A percentile compares a stretch with the other conserved stretches of the same genome.
Evolutionary conservation across 2,797 vertebrate genomes (phyloP).

Genomic region (Loriculus beryllinus): DNA sequence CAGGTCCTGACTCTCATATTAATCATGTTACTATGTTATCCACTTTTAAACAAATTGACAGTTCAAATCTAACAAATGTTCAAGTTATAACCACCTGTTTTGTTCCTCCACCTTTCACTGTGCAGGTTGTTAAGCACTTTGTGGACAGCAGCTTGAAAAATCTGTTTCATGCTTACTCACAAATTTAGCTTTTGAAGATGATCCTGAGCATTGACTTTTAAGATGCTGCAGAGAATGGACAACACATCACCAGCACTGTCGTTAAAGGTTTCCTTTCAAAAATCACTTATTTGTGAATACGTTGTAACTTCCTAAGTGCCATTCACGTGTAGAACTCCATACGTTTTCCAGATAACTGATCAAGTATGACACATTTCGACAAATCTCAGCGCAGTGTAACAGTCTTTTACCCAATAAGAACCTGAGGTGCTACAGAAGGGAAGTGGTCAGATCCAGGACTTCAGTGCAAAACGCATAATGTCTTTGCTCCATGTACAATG

Average conservation of each 20-base stretch:
- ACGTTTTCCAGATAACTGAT: neutral
- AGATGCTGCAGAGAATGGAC: neutral
- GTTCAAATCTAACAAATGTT: neutral
- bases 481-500: neutral
- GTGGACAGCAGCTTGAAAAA: constrained; percentile 9
- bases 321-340: neutral
- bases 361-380: neutral
- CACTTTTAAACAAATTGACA: neutral
- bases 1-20: neutral
- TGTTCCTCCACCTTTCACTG: neutral
- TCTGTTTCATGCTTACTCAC: constrained; percentile 10
- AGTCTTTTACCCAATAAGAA: neutral
- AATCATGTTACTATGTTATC: neutral
- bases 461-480: neutral
- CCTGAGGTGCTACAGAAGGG: neutral
- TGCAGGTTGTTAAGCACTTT: neutral
- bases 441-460: neutral
- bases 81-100: neutral
- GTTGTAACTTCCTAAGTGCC: neutral
- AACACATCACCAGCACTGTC: neutral
- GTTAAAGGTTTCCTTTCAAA: neutral
- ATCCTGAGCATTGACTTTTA: neutral
- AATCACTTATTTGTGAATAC: neutral
- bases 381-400: neutral
- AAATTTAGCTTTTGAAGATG: constrained; percentile 8